A percentile compares a stretch with the other conserved stretches of the same genome.
These are phyloP conservation scores for Edolisoma coerulescens DNA, from an alignment of 2,113 vertebrate species.

Conservation along the genomic window DNA sequence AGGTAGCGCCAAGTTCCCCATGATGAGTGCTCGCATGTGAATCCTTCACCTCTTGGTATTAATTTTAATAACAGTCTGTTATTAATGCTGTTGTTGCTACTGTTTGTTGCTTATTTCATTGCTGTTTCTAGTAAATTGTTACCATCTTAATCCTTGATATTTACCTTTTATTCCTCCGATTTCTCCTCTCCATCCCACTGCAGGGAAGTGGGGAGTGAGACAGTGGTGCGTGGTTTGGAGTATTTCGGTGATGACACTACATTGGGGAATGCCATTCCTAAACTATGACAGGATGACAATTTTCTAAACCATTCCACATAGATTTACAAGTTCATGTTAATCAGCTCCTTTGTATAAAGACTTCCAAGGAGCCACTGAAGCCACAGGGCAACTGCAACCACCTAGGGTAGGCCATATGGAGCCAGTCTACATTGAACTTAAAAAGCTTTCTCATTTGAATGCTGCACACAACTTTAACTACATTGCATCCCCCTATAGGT, in stretches of 20 bases:
- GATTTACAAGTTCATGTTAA: background rate
- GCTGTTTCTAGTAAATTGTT: background rate
- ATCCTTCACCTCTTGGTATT: background rate
- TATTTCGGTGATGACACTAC: background rate
- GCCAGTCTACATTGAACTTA: background rate
- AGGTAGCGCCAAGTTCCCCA: rapidly evolving
- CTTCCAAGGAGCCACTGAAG: background rate
- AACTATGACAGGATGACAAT: background rate
- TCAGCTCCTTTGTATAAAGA: background rate
- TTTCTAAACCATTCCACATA: background rate
- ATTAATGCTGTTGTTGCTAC: background rate
- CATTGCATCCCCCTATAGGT: background rate
- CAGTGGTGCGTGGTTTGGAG: rapidly evolving
- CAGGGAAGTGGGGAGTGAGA: background rate
- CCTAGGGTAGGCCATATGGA: background rate
- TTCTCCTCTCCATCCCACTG: background rate
- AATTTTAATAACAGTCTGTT: background rate
- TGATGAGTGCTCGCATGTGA: background rate
- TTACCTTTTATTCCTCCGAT: background rate
- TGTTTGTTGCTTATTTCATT: background rate
- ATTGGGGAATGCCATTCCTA: background rate
- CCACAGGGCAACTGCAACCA: background rate
- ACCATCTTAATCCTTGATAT: background rate
- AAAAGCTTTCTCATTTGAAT: background rate
- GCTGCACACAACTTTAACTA: background rate